A percentile compares a stretch with the other conserved stretches of the same genome.
These are phyloP conservation scores for Enteromius unitaeniatus DNA, from an alignment of 2,797 vertebrate species.

Conservation along the genomic window DNA sequence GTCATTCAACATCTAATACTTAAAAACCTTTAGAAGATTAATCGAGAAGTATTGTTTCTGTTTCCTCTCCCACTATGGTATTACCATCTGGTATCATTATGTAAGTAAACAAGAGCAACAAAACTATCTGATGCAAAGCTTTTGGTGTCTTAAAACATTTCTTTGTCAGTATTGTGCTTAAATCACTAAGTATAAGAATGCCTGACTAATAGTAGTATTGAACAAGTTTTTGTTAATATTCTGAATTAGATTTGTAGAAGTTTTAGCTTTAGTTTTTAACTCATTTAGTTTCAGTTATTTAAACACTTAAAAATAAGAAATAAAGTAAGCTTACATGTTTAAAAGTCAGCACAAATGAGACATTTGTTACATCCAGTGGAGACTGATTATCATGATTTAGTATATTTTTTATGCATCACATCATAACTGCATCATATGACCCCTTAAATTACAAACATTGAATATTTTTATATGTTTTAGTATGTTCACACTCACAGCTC, in stretches of 20 bases:
- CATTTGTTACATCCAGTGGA: too few relatives aligned
- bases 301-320: too few relatives aligned
- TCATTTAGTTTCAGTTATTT: not conserved
- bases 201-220: not conserved
- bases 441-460: not conserved
- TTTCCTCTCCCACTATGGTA: not conserved
- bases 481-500: not conserved
- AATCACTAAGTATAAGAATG: not conserved
- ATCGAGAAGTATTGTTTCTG: not conserved
- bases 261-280: not conserved
- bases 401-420: too few relatives aligned
- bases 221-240: not conserved
- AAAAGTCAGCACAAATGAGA: too few relatives aligned
- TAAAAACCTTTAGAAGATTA: not conserved
- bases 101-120: not conserved
- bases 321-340: too few relatives aligned
- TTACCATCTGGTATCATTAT: constrained; percentile 3
- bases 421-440: too few relatives aligned
- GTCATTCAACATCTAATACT: not conserved
- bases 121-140: not conserved
- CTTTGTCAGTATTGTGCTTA: not conserved
- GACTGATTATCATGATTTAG: too few relatives aligned
- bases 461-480: not conserved
- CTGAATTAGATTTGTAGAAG: not conserved
- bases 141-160: not conserved